Evolutionary conservation across 2,113 vertebrate genomes (phyloP), one percentile per base, ranked within the genome.

Genomic region (Seriola dumerili): DNA sequence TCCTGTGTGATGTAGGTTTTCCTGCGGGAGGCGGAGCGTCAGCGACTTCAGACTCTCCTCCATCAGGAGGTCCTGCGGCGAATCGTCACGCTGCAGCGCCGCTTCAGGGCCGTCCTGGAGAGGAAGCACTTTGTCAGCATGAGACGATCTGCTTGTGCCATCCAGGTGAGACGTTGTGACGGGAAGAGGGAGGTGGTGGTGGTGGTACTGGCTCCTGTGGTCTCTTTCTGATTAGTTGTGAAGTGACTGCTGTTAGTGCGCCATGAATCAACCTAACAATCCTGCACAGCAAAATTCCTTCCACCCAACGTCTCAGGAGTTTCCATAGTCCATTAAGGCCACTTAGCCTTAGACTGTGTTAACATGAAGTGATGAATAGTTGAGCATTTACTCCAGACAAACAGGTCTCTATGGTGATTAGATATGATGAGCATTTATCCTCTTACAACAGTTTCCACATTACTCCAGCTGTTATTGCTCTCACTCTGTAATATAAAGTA

Each of bases 31-130:
- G 94, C 88, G 6, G 97, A 97, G 72, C 95, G 98, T 2, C 98
- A 99, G 91, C 93, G 95, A 8, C 94, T 99, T 5, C 97, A 98
- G 89, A 96, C 96, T 71, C 91, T 97, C 82, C 95, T 99, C 66
- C 98, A 99, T 76, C 96, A 95, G 91, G 98, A 98, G 76, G 98
- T 99, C 66, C 92, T 99, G 82, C 95, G 92, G 40, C 94, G 97
- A 21, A 99, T 99, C 52, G 87, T 94, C 0, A 62, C 94, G 11
- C 92, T 99, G 76, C 98, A 99, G 88, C 95, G 89, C 7, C 97
- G 97, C 95, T 97, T 98, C 92, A 95, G 97, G 84, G 96, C 95
- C 42, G 67, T 96, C 59, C 94, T 97, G 64, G 96, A 96, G 85
- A 95, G 97, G 80, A 97, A 95, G 74, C 96, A 95, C 80, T 99